Evolutionary conservation across 2,113 vertebrate genomes (phyloP).

Genomic region (Nymphicus hollandicus): DNA sequence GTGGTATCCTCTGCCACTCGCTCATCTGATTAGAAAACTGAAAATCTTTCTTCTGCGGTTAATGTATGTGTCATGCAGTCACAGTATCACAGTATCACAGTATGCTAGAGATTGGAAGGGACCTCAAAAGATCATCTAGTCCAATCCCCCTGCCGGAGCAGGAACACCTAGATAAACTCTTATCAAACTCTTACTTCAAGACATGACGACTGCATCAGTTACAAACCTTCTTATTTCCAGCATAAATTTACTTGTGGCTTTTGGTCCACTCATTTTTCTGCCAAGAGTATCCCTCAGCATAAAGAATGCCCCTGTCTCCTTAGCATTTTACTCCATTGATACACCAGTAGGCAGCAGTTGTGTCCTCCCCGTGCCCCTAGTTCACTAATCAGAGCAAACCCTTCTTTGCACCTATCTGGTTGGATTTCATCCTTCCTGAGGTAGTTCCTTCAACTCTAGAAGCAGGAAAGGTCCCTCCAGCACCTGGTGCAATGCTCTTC

Average conservation of each 20-base stretch:
- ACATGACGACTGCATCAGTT: not conserved
- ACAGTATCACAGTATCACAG: too few relatives aligned
- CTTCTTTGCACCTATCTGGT: not conserved
- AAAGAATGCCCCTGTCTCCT: not conserved
- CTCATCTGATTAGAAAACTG: not conserved
- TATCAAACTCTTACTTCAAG: not conserved
- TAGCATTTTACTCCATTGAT: not conserved
- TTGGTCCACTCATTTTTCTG: not conserved
- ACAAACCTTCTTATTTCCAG: not conserved
- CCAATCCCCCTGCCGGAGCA: too few relatives aligned
- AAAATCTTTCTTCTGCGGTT: not conserved
- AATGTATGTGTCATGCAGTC: not conserved
- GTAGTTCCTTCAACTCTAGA: not conserved
- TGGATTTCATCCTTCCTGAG: not conserved
- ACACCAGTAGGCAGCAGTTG: not conserved
- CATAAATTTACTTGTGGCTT: not conserved
- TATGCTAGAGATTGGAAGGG: too few relatives aligned
- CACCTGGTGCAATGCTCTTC: not conserved
- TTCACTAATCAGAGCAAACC: not conserved
- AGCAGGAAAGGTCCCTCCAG: not conserved
- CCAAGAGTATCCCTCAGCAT: not conserved
- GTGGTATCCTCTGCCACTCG: not conserved
- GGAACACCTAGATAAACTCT: too few relatives aligned
- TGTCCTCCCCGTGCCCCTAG: not conserved
- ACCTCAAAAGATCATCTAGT: too few relatives aligned